These are phyloP conservation scores for Gasterosteus nipponicus DNA, from an alignment of 2,113 vertebrate genomes.

Conservation along the genomic window DNA sequence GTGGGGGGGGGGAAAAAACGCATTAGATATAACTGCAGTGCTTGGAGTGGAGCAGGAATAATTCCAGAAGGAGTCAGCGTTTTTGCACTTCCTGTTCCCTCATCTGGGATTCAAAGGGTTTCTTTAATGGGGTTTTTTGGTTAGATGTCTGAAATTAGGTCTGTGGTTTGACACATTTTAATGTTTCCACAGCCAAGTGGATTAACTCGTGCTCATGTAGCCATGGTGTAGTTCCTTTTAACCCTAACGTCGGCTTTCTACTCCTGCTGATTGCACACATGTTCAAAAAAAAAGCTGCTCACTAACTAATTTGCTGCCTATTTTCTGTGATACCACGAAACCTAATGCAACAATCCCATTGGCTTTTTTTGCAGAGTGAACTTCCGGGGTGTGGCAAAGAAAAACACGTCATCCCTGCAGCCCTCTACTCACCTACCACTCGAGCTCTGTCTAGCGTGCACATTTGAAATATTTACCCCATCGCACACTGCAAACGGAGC, in stretches of 20 bases:
- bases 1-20: conserved; percentile 32
- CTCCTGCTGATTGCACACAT: not conserved
- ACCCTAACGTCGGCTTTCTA: not conserved
- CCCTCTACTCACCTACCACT: not conserved
- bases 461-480: conserved; percentile 32
- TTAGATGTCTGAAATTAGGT: not conserved
- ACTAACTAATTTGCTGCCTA: not conserved
- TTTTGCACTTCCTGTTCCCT: not conserved
- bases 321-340: not conserved
- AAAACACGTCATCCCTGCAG: not conserved
- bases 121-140: not conserved
- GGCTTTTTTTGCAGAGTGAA: not conserved
- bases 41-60: not conserved
- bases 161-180: not conserved
- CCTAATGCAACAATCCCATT: not conserved
- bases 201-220: not conserved
- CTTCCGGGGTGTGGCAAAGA: not conserved
- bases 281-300: not conserved
- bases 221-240: not conserved
- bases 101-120: not conserved
- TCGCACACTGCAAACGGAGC: conserved; percentile 15
- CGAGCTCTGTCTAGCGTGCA: not conserved
- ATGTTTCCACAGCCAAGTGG: not conserved
- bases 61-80: not conserved
- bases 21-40: conserved; percentile 5